These are phyloP conservation scores for Drosophila mayri DNA, from an alignment of 1,140 invertebrate genomes.

Conservation along the genomic window DNA sequence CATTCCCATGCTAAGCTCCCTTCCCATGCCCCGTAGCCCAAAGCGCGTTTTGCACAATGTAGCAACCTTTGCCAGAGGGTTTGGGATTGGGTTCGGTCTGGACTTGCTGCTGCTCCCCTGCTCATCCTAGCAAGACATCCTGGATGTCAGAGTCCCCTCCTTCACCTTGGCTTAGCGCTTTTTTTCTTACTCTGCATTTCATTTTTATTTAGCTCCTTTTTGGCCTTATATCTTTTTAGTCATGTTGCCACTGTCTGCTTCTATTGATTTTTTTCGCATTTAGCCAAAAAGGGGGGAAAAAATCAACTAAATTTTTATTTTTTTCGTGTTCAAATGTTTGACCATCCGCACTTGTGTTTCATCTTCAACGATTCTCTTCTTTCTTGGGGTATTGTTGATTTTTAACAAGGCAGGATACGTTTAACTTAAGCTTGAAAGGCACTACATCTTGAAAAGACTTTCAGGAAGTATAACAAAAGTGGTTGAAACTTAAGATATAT, in stretches of 20 bases:
- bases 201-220: constrained; percentile 67
- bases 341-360: constrained; percentile 57
- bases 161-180: constrained; percentile 43
- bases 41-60: constrained; percentile 74
- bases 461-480: fast-evolving
- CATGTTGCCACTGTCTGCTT: constrained; percentile 78
- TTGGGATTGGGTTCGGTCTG: constrained; percentile 27
- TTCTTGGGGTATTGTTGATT: not conserved
- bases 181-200: constrained; percentile 55
- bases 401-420: not conserved
- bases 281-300: constrained; percentile 37
- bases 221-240: constrained; percentile 69
- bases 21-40: constrained; percentile 8
- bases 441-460: not conserved
- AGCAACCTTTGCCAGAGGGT: constrained; percentile 59
- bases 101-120: constrained; percentile 12
- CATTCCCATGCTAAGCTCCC: not conserved
- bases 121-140: constrained; percentile 47
- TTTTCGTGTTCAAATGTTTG: constrained; percentile 72
- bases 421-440: not conserved
- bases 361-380: constrained; percentile 11
- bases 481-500: not conserved
- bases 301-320: constrained; percentile 43
- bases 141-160: constrained; percentile 15
- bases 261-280: constrained; percentile 84